phyloP scores from a whole-genome alignment of 2,797 vertebrate genomes.

The Fistularia tabacaria region DNA sequence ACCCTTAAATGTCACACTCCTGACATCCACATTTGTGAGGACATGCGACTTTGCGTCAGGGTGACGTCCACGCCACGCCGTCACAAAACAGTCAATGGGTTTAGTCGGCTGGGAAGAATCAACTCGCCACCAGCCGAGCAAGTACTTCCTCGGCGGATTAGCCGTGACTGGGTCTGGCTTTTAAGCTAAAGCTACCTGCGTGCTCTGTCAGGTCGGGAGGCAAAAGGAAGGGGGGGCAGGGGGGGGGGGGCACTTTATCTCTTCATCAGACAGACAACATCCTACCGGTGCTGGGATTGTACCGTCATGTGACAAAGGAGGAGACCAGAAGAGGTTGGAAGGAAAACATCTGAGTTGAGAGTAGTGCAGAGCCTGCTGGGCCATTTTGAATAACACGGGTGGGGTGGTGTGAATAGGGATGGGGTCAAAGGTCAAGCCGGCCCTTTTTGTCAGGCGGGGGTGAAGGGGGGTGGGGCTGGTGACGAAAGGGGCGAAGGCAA shows the following conservation, averaged over 20 bases:
- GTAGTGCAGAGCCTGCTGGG: conserved; percentile 57
- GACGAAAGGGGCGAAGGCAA: conserved; percentile 44
- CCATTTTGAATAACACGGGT: conserved; percentile 62
- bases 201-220: not conserved
- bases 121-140: conserved; percentile 24
- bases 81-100: conserved; percentile 11
- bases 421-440: conserved; percentile 65
- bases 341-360: conserved; percentile 45
- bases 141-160: conserved; percentile 48
- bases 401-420: conserved; percentile 52
- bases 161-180: conserved; percentile 45
- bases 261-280: conserved; percentile 50
- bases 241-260: conserved; percentile 17
- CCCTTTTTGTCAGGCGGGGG: conserved; percentile 48
- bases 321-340: conserved; percentile 9
- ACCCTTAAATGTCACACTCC: too few relatives aligned
- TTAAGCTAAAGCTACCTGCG: too few relatives aligned
- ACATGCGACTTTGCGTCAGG: too few relatives aligned
- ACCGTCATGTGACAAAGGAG: conserved; percentile 21
- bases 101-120: conserved; percentile 30
- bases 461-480: conserved; percentile 10
- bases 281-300: conserved; percentile 18
- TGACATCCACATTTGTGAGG: too few relatives aligned
- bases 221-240: not conserved
- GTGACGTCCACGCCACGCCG: too few relatives aligned